phyloP scores from a whole-genome alignment of 2,113 vertebrate species.

The Erpornis zantholeuca region DNA sequence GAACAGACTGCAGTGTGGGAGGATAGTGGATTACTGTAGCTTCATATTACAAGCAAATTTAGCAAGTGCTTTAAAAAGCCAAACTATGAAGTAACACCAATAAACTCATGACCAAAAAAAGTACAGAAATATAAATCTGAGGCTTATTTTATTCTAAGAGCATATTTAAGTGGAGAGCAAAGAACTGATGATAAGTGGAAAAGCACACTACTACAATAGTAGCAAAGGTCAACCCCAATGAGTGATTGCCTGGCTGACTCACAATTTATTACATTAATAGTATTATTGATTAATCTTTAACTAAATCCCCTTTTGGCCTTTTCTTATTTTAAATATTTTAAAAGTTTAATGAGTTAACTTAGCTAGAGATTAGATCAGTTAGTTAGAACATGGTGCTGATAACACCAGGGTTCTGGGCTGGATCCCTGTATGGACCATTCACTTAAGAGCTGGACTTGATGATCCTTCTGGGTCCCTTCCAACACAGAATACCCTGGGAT shows the following conservation, averaged over 20 bases:
- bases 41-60: constrained; percentile 17
- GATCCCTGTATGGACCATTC: background rate
- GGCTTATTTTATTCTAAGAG: background rate
- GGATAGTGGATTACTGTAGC: constrained; percentile 26
- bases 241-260: background rate
- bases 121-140: background rate
- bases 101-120: background rate
- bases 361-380: background rate
- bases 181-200: background rate
- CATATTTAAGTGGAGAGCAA: background rate
- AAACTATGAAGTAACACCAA: constrained; percentile 20
- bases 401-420: background rate
- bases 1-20: constrained; percentile 59
- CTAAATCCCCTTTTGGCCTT: background rate
- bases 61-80: constrained; percentile 45
- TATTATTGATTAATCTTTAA: background rate
- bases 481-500: background rate
- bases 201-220: background rate
- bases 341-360: background rate
- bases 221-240: background rate
- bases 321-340: background rate
- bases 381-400: background rate
- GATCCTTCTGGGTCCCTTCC: background rate
- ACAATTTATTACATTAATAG: background rate
- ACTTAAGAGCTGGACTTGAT: background rate